Base-by-base conservation (phyloP, 30 jellyfish, hydroid and myxozoan species). In the Aurelia sp. region DNA sequence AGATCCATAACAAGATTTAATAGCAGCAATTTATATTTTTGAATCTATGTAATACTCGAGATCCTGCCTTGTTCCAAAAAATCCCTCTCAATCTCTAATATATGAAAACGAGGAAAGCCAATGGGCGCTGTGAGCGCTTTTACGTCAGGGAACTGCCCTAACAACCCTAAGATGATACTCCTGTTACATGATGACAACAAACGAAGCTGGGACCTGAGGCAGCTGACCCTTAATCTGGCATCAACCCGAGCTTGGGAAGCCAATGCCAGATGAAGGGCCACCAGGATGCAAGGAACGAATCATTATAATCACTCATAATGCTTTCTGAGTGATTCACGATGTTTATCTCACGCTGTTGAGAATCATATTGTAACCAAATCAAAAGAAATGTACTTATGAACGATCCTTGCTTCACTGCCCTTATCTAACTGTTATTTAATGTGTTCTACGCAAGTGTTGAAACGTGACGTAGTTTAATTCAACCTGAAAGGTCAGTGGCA, bases 101-200 rank as follows among this genome's bases (percentile, higher is more conserved):
- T 6, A 5, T 44, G 55, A 59, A 59, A 59, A 59, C 69, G 69
- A 59, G 69, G 69, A 59, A 59, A 59, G 69, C 69, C 69, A 59
- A 59, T 59, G 69, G 69, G 69, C 69, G 69, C 69, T 59, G 69
- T 59, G 69, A 59, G 69, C 69, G 69, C 69, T 59, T 59, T 59
- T 59, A 59, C 69, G 69, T 59, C 69, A 59, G 69, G 69, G 69
- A 59, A 59, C 69, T 59, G 33, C 69, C 69, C 69, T 59, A 59
- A 59, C 69, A 59, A 59, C 69, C 69, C 69, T 59, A 12, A 4
- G 1, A 59, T 59, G 33, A 59, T 18, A 59, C 33, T 44, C 55
- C 55, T 21, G 13, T 11, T 4, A 59, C 37, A 11, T 13, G 69
- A 59, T 59, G 23, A 12, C 35, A 10, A 59, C 69, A 59, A 59